Percentiles rank a stretch among this genome's conserved stretches.
phyloP scores from a whole-genome alignment of 2,797 vertebrate species.

The Rhabdomys pumilio region DNA sequence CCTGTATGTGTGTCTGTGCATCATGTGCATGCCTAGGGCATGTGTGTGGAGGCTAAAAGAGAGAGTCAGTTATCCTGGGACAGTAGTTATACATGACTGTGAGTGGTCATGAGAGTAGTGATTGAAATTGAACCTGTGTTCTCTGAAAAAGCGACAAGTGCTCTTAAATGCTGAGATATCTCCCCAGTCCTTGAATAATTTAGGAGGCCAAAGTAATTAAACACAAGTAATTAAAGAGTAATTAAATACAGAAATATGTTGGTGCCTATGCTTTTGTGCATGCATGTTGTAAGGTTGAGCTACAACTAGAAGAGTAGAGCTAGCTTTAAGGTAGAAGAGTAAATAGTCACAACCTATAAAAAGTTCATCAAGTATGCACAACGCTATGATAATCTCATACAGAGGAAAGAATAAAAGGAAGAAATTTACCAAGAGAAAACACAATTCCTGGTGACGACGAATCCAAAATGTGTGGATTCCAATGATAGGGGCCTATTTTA shows the following conservation, averaged over 20 bases:
- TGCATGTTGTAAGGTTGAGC: neutral
- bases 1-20: neutral
- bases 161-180: neutral
- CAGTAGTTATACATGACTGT: neutral
- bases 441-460: neutral
- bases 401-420: constrained; percentile 26
- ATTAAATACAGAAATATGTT: constrained; percentile 43
- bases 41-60: neutral
- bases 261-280: neutral
- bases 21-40: neutral
- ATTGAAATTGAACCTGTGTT: neutral
- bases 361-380: neutral
- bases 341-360: constrained; percentile 14
- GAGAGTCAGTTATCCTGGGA: neutral
- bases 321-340: constrained; percentile 26
- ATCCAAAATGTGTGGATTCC: neutral
- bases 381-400: neutral
- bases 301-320: neutral
- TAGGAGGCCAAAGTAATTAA: constrained; percentile 42
- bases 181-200: constrained; percentile 65
- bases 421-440: constrained; percentile 37
- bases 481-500: constrained; percentile 6
- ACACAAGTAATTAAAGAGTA: constrained; percentile 10
- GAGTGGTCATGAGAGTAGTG: neutral
- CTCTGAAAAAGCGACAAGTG: neutral